Evolutionary conservation across 2,113 vertebrate species (phyloP), one percentile per base, ranked within the genome.

Genomic region (Syrmaticus mikado): DNA sequence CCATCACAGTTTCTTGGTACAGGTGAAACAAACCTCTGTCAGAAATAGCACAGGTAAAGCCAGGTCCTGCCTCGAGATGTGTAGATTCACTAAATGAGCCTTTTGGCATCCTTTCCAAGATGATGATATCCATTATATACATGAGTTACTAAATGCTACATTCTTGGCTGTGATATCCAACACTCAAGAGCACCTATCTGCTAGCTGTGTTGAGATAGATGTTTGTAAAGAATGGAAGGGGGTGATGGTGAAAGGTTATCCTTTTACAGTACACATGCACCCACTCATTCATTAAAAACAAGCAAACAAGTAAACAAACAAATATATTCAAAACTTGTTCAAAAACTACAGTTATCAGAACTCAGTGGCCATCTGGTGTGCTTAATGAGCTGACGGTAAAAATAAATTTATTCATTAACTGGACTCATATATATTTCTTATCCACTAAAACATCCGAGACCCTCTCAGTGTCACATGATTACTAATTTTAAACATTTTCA

Each of bases 391-490:
- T 72, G 52, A 28, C 30, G 85, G 9, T 85, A 67, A 91, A 93
- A 96, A 65, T 11, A 79, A 78, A 90, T 82, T 50, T 87, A 66
- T 83, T 91, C n/a, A 82, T 93, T 97, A 94, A 82, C 77, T 94
- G 36, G 24, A 90, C 24, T 84, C 74, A 28, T 27, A 43, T 81
- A 24, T 73, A 38, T 68, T 92, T 93, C 67, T 95, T 85, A 85
- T 19, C 20, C 73, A 83, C 38, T 79, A 91, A 77, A 61, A 93
- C 94, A 66, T 52, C 40, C 58, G 58, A 88, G 45, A 90, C 76
- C 38, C 75, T 95, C 77, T 82, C 52, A 78, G 32, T 73, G 43
- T 18, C 55, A 82, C 8, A 19, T 43, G 1, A 76, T 79, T 96
- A 82, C 53, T 16, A 53, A 2, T 92, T 89, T 58, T 71, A 8